phyloP scores from a whole-genome alignment of 1,140 invertebrate genomes.

The Tetramorium simillimum region DNA sequence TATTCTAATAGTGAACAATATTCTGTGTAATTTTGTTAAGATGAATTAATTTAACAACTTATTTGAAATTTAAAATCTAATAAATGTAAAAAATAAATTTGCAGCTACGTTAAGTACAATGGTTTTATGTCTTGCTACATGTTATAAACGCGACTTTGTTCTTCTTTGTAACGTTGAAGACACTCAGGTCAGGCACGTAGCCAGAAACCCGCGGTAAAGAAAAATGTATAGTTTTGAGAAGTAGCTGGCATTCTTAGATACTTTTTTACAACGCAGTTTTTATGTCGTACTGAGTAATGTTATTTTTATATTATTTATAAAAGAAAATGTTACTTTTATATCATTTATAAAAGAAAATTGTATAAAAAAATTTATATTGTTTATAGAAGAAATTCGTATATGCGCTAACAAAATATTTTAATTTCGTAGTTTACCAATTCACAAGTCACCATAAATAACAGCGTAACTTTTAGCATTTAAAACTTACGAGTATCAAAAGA shows the following conservation, averaged over 20 bases:
- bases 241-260: slow-evolving; percentile 1
- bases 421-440: neutral
- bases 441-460: neutral
- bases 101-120: neutral
- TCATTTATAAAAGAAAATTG: neutral
- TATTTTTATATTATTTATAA: slow-evolving; percentile 6
- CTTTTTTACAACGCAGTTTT: slow-evolving; percentile 6
- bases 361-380: neutral
- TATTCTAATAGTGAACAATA: neutral
- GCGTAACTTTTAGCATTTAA: neutral
- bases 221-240: slow-evolving; percentile 50
- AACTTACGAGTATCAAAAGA: neutral
- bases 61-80: neutral
- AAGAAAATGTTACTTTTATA: neutral
- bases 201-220: slow-evolving; percentile 40
- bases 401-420: neutral
- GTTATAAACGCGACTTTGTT: slow-evolving; percentile 43
- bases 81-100: slow-evolving; percentile 13
- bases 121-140: slow-evolving; percentile 14
- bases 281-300: slow-evolving; percentile 20
- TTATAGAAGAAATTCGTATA: neutral
- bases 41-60: slow-evolving; percentile 16
- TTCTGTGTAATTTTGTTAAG: neutral
- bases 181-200: slow-evolving; percentile 43
- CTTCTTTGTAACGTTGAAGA: slow-evolving; percentile 39